Evolutionary conservation across 2,113 vertebrate genomes (phyloP), one percentile per base, ranked within the genome.

Genomic region (Cryptomyrus ogoouensis): DNA sequence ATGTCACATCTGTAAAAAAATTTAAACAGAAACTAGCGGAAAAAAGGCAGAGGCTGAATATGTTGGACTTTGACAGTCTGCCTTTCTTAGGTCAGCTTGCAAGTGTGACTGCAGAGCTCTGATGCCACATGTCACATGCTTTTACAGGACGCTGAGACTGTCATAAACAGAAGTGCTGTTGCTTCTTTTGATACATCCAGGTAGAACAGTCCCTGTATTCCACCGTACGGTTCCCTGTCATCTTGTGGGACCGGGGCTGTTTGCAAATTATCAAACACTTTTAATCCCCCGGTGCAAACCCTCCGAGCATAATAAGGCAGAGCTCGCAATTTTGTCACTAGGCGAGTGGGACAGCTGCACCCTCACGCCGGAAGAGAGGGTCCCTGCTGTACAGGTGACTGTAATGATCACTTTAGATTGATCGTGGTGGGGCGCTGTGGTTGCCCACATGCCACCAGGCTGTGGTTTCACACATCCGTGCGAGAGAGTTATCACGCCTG

Each of bases 21-120:
- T 80, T 3, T 39, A 42, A 92, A 92, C 91, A 93, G 91, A 92
- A 88, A 89, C 53, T 90, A 92, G 93, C 91, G 15, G 31, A 42
- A 35, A 80, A 42, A 77, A 77, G 74, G 10, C n/a, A 70, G 74
- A 42, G 31, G 31, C 70, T 77, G 70, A 77, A 77, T 19, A 5
- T 39, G 31, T 42, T 9, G 15, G 15, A 42, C 15, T 5, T 19
- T 7, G 15, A 7, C 12, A 19, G 74, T 42, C 1, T 19, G 35
- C 35, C 35, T 80, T 19, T 19, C 35, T 80, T 42, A 19, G 74
- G 31, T 17, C 70, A 31, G 27, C 12, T 39, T 77, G 31, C 31
- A 35, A 35, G 27, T 74, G 70, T 0, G 27, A 6, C 27, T 77
- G 3, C 27, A 17, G 31, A 13, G 12, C 70, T 3, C 58, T 66